phyloP scores from a whole-genome alignment of 2,113 vertebrate species.

The Campylomormyrus tamandua region DNA sequence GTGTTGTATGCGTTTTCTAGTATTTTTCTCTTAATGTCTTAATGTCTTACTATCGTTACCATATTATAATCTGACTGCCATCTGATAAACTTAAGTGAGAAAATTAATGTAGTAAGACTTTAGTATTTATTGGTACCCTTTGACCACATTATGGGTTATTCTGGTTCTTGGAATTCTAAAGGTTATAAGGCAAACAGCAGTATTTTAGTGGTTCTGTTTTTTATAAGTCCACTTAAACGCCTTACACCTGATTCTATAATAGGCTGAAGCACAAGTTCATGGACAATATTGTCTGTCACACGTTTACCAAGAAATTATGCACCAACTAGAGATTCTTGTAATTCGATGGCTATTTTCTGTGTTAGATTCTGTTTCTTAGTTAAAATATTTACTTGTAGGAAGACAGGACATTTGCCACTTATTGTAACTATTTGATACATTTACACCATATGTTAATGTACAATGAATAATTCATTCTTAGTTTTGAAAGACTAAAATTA shows the following conservation, averaged over 20 bases:
- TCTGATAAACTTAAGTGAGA: neutral
- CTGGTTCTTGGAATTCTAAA: conserved; percentile 33
- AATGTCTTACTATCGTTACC: neutral
- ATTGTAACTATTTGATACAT: neutral
- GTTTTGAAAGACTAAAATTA: neutral
- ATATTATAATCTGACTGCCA: neutral
- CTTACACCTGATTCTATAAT: conserved; percentile 46
- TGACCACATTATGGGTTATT: neutral
- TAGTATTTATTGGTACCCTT: conserved; percentile 26
- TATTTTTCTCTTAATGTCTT: neutral
- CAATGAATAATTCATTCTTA: neutral
- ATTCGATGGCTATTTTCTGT: conserved; percentile 59
- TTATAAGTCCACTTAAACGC: conserved; percentile 55
- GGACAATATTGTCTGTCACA: conserved; percentile 51
- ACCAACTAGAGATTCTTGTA: conserved; percentile 53
- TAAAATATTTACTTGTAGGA: conserved; percentile 34
- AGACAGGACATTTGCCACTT: neutral
- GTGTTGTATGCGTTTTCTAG: neutral
- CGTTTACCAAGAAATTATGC: conserved; percentile 50
- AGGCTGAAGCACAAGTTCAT: conserved; percentile 46
- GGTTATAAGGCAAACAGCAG: conserved; percentile 45
- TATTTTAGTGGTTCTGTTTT: conserved; percentile 45
- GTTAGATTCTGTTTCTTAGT: conserved; percentile 52
- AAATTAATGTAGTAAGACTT: neutral
- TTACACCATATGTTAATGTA: neutral